Percentiles rank a stretch among this genome's conserved stretches.
phyloP scores from a whole-genome alignment of 2,888 invertebrate species.

The Gymnocheta viridis region DNA sequence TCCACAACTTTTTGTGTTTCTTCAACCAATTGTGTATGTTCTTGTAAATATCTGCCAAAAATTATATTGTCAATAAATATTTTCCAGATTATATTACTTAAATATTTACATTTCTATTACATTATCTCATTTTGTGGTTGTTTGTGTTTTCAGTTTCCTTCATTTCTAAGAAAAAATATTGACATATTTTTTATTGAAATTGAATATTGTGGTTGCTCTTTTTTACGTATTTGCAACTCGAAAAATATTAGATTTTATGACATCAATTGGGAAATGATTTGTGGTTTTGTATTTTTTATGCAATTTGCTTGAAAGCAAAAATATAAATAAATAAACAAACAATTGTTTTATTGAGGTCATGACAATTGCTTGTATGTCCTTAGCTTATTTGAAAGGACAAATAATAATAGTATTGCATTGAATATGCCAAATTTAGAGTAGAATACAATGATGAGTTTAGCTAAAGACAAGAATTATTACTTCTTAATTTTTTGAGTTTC shows the following conservation, averaged over 20 bases:
- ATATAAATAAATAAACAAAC: constrained; percentile 1
- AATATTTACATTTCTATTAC: constrained; percentile 25
- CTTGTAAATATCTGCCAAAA: constrained; percentile 6
- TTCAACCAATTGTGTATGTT: background rate
- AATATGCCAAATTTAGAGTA: no score
- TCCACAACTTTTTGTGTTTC: background rate
- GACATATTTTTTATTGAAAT: constrained; percentile 45
- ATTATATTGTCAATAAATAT: constrained; percentile 41
- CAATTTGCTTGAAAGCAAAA: constrained; percentile 33
- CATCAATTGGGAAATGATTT: constrained; percentile 44
- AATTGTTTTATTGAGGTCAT: background rate
- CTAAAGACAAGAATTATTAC: no score
- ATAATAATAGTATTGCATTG: no score
- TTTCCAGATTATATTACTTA: constrained; percentile 44
- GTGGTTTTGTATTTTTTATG: constrained; percentile 37
- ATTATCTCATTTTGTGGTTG: constrained; percentile 13
- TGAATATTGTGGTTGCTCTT: constrained; percentile 50
- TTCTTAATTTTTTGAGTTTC: no score
- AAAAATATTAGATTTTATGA: constrained; percentile 50
- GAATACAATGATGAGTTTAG: no score
- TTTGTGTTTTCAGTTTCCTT: constrained; percentile 14
- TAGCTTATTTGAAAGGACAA: background rate
- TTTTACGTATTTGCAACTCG: constrained; percentile 2
- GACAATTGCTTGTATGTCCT: background rate
- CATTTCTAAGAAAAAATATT: constrained; percentile 8